Evolutionary conservation across 2,888 invertebrate species (phyloP), one percentile per base, ranked within the genome.

Genomic region (Lepetodrilus schrolli): DNA sequence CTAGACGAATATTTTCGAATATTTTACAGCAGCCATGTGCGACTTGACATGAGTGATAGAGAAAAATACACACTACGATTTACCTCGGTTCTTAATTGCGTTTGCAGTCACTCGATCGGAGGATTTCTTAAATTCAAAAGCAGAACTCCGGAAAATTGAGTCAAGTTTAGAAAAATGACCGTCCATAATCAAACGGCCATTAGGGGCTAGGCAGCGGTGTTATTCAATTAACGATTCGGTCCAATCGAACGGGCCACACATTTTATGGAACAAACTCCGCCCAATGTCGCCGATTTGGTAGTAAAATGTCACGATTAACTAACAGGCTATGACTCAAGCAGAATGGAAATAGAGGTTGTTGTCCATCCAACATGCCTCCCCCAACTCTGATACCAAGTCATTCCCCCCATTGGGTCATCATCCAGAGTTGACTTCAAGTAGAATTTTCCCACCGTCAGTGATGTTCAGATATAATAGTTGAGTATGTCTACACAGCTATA

Each of bases 91-190:
- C 30, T 58, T 58, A 13, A 58, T 58, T 58, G 26, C 58, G 58
- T 58, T 58, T 17, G 30, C 58, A 43, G 13, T 17, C n/a, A 4
- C 43, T 17, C 4, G 13, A 43, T 43, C 43, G 43, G 17, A 17
- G 43, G 3, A 43, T 43, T 43, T 43, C 17, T 30, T 30, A 30
- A 58, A 30, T 58, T 58, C 30, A 34, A 34, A 58, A 58, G 58
- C 58, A 58, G 26, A 58, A 58, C 30, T 58, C 58, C 34, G 58
- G 34, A 58, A 58, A 58, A 58, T 58, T 58, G 58, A 58, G 30
- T 30, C 58, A 58, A 23, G 58, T 58, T 58, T 23, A 58, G 58
- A 58, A 58, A 58, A 58, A 58, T 58, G 58, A 58, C 58, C 58
- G 30, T 30, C 34, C 30, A 30, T 58, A 30, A 58, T 58, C 58